Conservation (phyloP, 2,888 invertebrate species). For the Dioctria linearis region DNA sequence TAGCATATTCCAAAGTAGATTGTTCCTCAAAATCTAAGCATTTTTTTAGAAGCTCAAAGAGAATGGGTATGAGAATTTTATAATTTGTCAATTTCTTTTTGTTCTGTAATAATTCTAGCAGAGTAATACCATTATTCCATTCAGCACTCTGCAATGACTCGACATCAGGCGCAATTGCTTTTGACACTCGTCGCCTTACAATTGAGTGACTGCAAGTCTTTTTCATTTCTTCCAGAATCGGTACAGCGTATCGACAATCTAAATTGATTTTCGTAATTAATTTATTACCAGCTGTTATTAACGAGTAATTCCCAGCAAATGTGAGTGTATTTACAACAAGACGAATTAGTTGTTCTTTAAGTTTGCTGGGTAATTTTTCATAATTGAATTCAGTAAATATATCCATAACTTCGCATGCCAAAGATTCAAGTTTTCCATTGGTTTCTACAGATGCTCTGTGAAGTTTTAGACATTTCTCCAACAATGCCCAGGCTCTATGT, state of each 20-base stretch:
- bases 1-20: constrained; percentile 87
- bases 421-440: constrained; percentile 64
- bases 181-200: not conserved
- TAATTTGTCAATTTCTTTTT: constrained; percentile 84
- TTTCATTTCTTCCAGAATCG: constrained; percentile 76
- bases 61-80: constrained; percentile 78
- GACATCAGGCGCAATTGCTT: constrained; percentile 50
- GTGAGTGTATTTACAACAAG: constrained; percentile 75
- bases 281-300: constrained; percentile 76
- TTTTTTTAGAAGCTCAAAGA: constrained; percentile 85
- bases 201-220: constrained; percentile 65
- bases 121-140: constrained; percentile 86
- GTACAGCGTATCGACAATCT: constrained; percentile 75
- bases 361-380: constrained; percentile 72
- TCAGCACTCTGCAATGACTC: constrained; percentile 75
- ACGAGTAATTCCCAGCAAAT: constrained; percentile 73
- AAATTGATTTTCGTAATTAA: constrained; percentile 79
- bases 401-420: constrained; percentile 66
- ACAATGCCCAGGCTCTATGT: constrained; percentile 74
- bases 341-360: constrained; percentile 72
- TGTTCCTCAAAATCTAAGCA: constrained; percentile 88
- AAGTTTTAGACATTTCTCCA: constrained; percentile 74
- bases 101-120: constrained; percentile 88
- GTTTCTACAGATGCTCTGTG: constrained; percentile 68
- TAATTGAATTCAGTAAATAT: constrained; percentile 65